A percentile compares a stretch with the other conserved stretches of the same genome.
Evolutionary conservation across 2,888 invertebrate genomes (phyloP).

Genomic region (Meiosimyza decipiens): DNA sequence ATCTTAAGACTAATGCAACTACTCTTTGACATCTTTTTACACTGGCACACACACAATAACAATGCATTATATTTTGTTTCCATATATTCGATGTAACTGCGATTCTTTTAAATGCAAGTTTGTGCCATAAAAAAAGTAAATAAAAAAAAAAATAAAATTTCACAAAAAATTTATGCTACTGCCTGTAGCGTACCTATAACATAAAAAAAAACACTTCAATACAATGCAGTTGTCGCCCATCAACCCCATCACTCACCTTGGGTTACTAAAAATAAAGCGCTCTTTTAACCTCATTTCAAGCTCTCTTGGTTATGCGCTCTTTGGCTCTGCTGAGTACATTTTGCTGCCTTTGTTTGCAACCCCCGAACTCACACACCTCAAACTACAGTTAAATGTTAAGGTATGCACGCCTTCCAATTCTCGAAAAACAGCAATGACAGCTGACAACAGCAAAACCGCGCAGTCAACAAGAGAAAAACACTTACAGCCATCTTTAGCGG

Average conservation of each 20-base stretch:
- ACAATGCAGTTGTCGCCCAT: too few species aligned
- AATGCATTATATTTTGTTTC: too few species aligned
- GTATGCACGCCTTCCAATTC: not conserved
- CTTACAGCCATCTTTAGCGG: not conserved
- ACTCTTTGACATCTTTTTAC: too few species aligned
- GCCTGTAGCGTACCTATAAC: slow-evolving; percentile 12
- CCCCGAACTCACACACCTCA: not conserved
- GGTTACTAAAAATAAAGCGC: too few species aligned
- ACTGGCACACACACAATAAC: too few species aligned
- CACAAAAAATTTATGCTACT: slow-evolving; percentile 39
- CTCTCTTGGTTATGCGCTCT: too few species aligned
- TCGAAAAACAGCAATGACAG: slow-evolving; percentile 19
- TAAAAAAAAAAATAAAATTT: slow-evolving; percentile 4
- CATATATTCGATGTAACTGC: slow-evolving; percentile 9
- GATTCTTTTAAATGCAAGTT: slow-evolving; percentile 38
- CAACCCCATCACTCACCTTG: too few species aligned
- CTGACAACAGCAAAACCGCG: not conserved
- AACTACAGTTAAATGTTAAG: not conserved
- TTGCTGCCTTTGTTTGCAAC: not conserved
- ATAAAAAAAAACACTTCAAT: too few species aligned
- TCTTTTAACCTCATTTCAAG: too few species aligned
- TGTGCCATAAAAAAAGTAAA: slow-evolving; percentile 30
- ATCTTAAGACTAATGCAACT: too few species aligned
- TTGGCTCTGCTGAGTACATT: too few species aligned
- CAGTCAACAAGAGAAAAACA: too few species aligned